Conservation (phyloP, 1,140 invertebrate species). For the Helicoverpa armigera region DNA sequence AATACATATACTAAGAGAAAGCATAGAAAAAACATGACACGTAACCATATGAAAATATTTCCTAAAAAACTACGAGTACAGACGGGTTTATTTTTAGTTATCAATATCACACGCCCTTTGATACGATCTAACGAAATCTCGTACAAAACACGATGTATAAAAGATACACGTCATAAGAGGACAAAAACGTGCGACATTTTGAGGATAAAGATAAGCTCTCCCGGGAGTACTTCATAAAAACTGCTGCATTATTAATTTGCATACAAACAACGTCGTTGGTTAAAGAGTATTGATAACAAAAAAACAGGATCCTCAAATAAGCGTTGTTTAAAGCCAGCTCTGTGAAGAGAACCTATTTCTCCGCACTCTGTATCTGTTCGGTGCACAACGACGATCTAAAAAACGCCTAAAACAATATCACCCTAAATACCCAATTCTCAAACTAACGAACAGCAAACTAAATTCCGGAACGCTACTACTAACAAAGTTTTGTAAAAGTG, state of each 20-base stretch:
- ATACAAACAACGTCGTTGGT: background rate
- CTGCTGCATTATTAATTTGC: background rate
- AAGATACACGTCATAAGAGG: background rate
- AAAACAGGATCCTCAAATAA: constrained; percentile 1
- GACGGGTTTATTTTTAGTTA: background rate
- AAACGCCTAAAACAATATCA: constrained; percentile 7
- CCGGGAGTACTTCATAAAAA: background rate
- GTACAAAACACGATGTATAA: too few relatives aligned
- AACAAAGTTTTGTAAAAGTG: constrained; percentile 6
- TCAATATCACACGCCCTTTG: background rate
- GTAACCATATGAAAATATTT: constrained; percentile 1
- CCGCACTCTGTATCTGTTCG: background rate
- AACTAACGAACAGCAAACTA: background rate
- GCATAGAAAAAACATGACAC: background rate
- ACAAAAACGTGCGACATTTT: background rate
- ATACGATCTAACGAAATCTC: too few relatives aligned
- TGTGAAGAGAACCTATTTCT: background rate
- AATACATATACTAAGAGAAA: background rate
- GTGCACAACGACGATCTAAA: constrained; percentile 10
- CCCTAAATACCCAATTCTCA: background rate
- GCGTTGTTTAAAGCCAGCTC: constrained; percentile 17
- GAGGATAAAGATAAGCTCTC: background rate
- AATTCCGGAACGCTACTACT: background rate
- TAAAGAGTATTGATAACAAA: constrained; percentile 30
- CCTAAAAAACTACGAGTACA: background rate